These are phyloP conservation scores for Peromyscus polionotus DNA, from an alignment of 2,113 vertebrate species.

Conservation along the genomic window DNA sequence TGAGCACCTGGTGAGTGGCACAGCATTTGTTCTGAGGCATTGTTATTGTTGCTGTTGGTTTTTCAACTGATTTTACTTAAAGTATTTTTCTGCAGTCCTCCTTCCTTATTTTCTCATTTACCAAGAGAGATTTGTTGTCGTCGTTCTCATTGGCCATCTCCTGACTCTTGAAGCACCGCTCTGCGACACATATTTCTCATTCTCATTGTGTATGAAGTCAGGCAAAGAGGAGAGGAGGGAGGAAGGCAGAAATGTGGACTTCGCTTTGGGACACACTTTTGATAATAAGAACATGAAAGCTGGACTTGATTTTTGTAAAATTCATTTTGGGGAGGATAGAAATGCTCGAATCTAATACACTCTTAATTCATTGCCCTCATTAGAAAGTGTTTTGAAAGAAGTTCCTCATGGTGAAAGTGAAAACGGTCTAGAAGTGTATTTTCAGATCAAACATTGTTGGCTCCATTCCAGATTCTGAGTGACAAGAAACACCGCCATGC, in stretches of 20 bases:
- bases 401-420: conserved; percentile 1
- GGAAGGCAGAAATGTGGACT: neutral
- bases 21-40: neutral
- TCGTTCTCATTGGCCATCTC: neutral
- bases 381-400: conserved; percentile 3
- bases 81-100: neutral
- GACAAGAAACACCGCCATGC: neutral
- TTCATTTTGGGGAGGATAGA: neutral
- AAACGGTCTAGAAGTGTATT: neutral
- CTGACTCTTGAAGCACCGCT: neutral
- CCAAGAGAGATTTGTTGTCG: neutral
- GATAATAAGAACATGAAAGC: conserved; percentile 20
- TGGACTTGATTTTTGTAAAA: neutral
- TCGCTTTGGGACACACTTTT: neutral
- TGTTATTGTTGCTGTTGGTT: neutral
- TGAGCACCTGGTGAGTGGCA: accelerated
- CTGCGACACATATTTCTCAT: neutral
- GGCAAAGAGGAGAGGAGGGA: neutral
- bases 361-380: neutral
- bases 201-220: neutral
- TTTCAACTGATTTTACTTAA: neutral
- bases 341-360: neutral
- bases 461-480: neutral
- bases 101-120: neutral
- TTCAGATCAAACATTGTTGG: neutral